Conservation (phyloP, 2,113 vertebrate species). For the Grammomys surdaster region DNA sequence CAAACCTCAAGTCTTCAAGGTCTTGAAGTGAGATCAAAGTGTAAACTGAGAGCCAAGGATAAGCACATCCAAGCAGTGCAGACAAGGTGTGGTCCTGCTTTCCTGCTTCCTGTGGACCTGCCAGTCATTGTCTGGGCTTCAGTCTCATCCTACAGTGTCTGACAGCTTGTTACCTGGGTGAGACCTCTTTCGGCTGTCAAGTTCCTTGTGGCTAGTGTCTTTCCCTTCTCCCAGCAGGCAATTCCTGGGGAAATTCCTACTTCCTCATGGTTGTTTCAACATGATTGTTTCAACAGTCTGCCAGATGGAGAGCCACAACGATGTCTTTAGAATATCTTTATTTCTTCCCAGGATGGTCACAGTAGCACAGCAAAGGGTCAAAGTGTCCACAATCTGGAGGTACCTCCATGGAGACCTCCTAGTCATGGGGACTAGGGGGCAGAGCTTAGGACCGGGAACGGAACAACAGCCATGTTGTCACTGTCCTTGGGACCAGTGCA, state of each 20-base stretch:
- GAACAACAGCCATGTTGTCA: not conserved
- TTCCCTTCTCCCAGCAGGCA: not conserved
- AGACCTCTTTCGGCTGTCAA: no score
- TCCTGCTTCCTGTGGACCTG: not conserved
- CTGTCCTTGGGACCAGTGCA: not conserved
- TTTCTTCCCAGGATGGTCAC: no score
- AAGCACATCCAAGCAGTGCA: not conserved
- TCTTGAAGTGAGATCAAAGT: not conserved
- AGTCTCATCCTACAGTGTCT: not conserved
- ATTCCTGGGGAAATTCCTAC: not conserved
- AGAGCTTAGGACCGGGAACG: no score
- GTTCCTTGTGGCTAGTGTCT: not conserved
- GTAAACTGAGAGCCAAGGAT: not conserved
- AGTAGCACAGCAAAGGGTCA: not conserved
- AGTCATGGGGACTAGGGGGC: not conserved
- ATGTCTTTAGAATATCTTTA: not conserved
- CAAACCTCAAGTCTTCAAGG: not conserved
- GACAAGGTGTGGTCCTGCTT: not conserved
- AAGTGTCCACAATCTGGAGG: not conserved
- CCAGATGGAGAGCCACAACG: not conserved
- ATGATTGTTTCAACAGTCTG: not conserved
- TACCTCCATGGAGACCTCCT: not conserved
- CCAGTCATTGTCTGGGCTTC: no score
- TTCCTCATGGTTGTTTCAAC: not conserved
- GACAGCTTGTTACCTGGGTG: not conserved